A percentile compares a stretch with the other conserved stretches of the same genome.
These are phyloP conservation scores for Heliconius eleuchia DNA, from an alignment of 1,140 invertebrate genomes.

Conservation along the genomic window DNA sequence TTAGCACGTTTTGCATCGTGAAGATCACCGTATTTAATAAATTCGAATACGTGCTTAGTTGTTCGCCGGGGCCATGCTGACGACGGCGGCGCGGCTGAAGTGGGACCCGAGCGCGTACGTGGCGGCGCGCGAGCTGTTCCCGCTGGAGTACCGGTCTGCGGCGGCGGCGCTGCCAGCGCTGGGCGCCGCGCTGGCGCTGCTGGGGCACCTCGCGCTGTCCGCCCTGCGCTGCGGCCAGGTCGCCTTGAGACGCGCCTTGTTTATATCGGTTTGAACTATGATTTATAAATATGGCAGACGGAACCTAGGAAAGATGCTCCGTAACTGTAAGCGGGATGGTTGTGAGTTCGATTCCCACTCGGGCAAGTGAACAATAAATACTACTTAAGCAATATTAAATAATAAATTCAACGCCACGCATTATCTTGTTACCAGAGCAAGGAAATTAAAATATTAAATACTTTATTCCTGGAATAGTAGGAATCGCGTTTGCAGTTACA, in stretches of 20 bases:
- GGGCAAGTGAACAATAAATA: no score
- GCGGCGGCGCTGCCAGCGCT: conserved; percentile 45
- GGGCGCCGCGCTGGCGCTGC: conserved; percentile 46
- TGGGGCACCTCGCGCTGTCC: conserved; percentile 51
- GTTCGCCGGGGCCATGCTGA: conserved; percentile 56
- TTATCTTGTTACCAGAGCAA: no score
- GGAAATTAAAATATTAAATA: no score
- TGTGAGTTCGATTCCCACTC: no score
- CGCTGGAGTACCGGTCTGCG: conserved; percentile 53
- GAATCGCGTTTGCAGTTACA: no score
- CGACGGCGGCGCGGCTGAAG: conserved; percentile 61
- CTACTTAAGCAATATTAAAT: no score
- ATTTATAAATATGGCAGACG: not conserved
- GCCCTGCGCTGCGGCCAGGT: conserved; percentile 42
- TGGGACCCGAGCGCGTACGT: conserved; percentile 71
- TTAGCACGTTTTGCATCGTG: no score
- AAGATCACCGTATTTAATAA: no score
- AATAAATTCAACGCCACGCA: no score
- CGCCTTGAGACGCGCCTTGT: conserved; percentile 33
- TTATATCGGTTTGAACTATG: conserved; percentile 37
- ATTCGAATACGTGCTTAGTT: conserved; percentile 38
- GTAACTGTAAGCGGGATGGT: no score
- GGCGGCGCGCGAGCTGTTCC: conserved; percentile 58
- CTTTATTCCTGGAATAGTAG: no score
- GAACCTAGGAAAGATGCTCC: no score